Base-by-base conservation (phyloP, 2,113 vertebrate species). In the Melanerpes formicivorus region DNA sequence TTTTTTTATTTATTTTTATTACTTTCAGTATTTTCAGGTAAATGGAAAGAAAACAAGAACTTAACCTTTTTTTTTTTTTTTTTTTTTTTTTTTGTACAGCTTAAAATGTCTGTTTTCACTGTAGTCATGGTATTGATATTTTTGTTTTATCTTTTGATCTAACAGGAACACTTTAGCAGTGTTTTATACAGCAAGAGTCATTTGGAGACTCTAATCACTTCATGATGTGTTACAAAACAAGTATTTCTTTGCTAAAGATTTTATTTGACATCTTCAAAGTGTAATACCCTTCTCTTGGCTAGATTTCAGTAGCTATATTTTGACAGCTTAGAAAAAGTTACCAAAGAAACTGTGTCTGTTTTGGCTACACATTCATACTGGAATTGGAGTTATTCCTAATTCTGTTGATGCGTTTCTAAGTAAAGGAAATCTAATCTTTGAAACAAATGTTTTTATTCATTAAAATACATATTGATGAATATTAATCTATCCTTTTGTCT, bases 81-180 rank as follows among this genome's bases (percentile, higher is more conserved):
- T 64, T 59, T 58, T 3, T 56, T 70, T 73, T 74, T 65, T 59
- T 30, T 83, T 72, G 30, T 14, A 50, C 6, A 63, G 2, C 34
- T 75, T 54, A 85, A 75, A 78, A 58, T 65, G 2, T 21, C 29
- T 62, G 7, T 73, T 94, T 93, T 63, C 64, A 19, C 23, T 55
- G 1, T 79, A 79, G 79, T 90, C 11, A 73, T 48, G 14, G 15
- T 84, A 59, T 65, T 58, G 26, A 18, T 5, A 70, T 92, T 62
- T 79, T 23, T 48, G 46, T 88, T 88, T 84, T 84, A 40, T 87
- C 40, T 81, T 94, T 88, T 96, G 26, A 87, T 88, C 59, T 81
- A 71, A 32, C 32, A 54, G 48, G 16, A 79, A 84, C 91, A 50
- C n/a, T 73, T 93, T 48, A 79, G 66, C 10, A 88, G 5, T 17